Base-by-base conservation (phyloP, 2,113 vertebrate species). In the Ceuthmochares aereus region DNA sequence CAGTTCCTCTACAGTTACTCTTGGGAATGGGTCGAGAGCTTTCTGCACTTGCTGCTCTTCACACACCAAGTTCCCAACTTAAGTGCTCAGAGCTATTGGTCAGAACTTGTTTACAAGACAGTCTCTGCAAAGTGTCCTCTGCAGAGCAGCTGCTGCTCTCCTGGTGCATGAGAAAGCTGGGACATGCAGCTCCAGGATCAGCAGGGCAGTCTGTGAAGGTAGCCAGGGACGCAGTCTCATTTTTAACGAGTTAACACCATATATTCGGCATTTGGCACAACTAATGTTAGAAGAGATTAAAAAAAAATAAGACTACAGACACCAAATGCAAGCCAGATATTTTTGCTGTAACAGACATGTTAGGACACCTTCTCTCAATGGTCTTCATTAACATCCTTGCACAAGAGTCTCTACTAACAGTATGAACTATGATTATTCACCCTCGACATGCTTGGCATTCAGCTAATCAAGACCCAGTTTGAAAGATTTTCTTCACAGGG, bases 331-430 rank as follows among this genome's bases (percentile, higher is more conserved):
- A 86, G 40, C 45, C 27, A 84, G 60, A 95, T 45, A 43, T 75
- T 40, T 95, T 74, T 87, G 78, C 67, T 60, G 56, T 75, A 94
- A 87, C 56, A 92, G 76, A 72, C 96, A 60, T 49, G 93, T 95
- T 58, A 56, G 36, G 62, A 88, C 95, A 84, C 13, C 78, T 93
- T 83, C 59, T 66, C 89, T 72, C 64, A 59, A 49, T 40, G 56
- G 5, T 76, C 43, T 47, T 14, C 19, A 58, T 70, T 90, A 86
- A 84, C 27, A 36, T 40, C 73, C 73, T 96, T 93, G 84, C 90
- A 79, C 37, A 95, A 90, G 88, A 96, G 36, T 40, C 62, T 81
- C 88, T 62, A 32, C 32, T 96, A 89, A 92, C 52, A 74, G 56
- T 47, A 78, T 1, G 1, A 58, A 47, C 34, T 40, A 79, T 59